Evolutionary conservation across 2,113 vertebrate species (phyloP).

Genomic region (Psittacula cyanocephala): DNA sequence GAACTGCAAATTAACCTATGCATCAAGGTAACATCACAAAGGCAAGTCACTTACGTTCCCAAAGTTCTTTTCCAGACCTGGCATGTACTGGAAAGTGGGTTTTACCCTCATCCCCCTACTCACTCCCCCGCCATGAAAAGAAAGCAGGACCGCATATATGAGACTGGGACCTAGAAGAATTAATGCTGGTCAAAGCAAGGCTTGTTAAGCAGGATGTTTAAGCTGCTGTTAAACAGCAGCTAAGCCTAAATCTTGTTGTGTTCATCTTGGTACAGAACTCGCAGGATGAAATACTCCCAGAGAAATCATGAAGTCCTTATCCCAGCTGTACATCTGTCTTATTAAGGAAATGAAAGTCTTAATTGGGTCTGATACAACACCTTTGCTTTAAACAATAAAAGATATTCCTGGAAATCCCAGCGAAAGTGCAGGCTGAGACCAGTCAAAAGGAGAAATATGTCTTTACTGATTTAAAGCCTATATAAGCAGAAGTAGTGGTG

Average conservation of each 20-base stretch:
- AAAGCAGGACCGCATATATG: not conserved
- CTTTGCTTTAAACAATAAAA: slow-evolving; percentile 56
- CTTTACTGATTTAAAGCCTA: slow-evolving; percentile 60
- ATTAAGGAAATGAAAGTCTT: slow-evolving; percentile 43
- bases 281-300: not conserved
- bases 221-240: not conserved
- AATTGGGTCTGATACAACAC: slow-evolving; percentile 43
- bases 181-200: not conserved
- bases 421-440: slow-evolving; percentile 1
- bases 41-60: not conserved
- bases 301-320: not conserved
- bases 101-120: not conserved
- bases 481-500: slow-evolving; percentile 72
- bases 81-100: not conserved
- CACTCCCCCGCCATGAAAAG: not conserved
- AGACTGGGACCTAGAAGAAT: not conserved
- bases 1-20: slow-evolving; percentile 42
- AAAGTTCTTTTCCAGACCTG: slow-evolving; percentile 27
- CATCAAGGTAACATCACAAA: slow-evolving; percentile 17
- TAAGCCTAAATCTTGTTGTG: not conserved
- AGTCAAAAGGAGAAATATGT: slow-evolving; percentile 42
- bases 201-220: not conserved
- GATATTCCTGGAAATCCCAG: slow-evolving; percentile 53
- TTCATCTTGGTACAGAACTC: not conserved
- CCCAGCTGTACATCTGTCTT: slow-evolving; percentile 10